Evolutionary conservation across 2,797 vertebrate genomes (phyloP), one percentile per base, ranked within the genome.

Genomic region (Sebastes diaconus): DNA sequence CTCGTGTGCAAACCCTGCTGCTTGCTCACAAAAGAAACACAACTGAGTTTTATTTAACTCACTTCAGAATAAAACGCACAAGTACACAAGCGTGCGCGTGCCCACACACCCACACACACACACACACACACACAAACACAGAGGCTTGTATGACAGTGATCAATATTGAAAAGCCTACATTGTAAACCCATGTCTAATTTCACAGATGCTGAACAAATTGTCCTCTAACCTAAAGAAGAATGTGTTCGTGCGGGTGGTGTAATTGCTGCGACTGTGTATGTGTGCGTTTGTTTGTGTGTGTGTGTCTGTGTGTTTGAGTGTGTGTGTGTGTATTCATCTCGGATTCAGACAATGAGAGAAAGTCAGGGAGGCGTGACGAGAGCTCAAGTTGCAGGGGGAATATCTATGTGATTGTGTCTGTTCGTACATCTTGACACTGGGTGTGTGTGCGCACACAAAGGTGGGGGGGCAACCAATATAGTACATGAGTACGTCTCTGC

Each of bases 151-250:
- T 88, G 90, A 93, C 93, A 91, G 87, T 94, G 92, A 94, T 93
- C 86, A 91, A 85, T 92, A 92, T 83, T 94, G 92, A 94, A 93
- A 93, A 90, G 90, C 78, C 84, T 84, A 91, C 90, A 87, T 79
- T 84, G 91, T 93, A 93, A 91, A 91, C 83, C 90, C 87, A 76
- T 94, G 93, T 95, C 93, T 94, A 94, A 94, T 95, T 94, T 94
- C 93, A 95, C 91, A 94, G 91, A 93, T 89, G 86, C 92, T 94
- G 92, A 94, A 93, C 93, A 94, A 94, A 94, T 94, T 93, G 89
- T 94, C 91, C 86, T 90, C 86, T 75, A 88, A 91, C 90, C 88
- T 92, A 89, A 91, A 90, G 87, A 85, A 92, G 87, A 92, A 86
- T 36, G 78, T 89, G 88, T 84, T 89, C 61, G 73, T 87, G 82